phyloP scores from a whole-genome alignment of 53 echinoderm and acorn worm genomes.

The Holothuria leucospilota region DNA sequence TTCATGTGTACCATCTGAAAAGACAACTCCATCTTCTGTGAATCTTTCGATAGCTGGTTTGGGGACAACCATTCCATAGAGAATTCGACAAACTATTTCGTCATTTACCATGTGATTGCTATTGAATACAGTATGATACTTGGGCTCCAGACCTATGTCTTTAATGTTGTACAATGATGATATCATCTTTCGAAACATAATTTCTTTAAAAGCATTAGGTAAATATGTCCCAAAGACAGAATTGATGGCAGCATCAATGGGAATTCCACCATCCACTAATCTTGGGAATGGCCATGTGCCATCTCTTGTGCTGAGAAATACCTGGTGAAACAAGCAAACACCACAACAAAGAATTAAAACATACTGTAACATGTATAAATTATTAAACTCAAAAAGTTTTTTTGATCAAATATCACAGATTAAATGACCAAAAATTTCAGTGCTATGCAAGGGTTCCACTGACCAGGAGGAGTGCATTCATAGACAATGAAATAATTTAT shows the following conservation, averaged over 20 bases:
- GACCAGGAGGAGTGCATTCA: too few relatives aligned
- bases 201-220: slow-evolving; percentile 20
- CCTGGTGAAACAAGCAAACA: background rate
- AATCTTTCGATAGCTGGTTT: slow-evolving; percentile 60
- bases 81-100: slow-evolving; percentile 59
- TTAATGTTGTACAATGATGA: slow-evolving; percentile 44
- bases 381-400: too few relatives aligned
- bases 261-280: slow-evolving; percentile 43
- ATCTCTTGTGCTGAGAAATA: slow-evolving; percentile 67
- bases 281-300: slow-evolving; percentile 61
- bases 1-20: slow-evolving; percentile 60
- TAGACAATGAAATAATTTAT: too few relatives aligned
- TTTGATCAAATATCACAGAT: too few relatives aligned
- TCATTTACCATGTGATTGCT: slow-evolving; percentile 65
- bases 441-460: too few relatives aligned
- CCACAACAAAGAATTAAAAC: too few relatives aligned
- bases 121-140: slow-evolving; percentile 17
- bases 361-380: too few relatives aligned
- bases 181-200: background rate
- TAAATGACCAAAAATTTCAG: too few relatives aligned
- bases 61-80: slow-evolving; percentile 55
- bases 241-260: slow-evolving; percentile 50
- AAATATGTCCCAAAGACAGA: slow-evolving; percentile 27
- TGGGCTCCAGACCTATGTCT: slow-evolving; percentile 54
- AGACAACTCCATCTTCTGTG: slow-evolving; percentile 58